Evolutionary conservation across 2,888 invertebrate species (phyloP).

Genomic region (Cephus rjabovi): DNA sequence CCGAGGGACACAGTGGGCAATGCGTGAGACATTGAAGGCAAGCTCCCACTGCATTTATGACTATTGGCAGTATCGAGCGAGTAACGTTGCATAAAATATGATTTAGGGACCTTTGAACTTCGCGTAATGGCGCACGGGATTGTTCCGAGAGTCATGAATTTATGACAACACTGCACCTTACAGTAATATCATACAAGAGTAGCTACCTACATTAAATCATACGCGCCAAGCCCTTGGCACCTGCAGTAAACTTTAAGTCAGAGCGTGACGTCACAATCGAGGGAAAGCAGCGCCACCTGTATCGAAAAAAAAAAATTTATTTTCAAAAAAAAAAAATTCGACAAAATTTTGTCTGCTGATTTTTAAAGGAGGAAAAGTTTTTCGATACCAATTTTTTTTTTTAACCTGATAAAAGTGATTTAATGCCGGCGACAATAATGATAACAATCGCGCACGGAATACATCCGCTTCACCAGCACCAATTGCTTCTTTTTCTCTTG

Average conservation of each 20-base stretch:
- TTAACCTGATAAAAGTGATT: no score
- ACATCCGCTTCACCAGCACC: not conserved
- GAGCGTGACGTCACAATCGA: not conserved
- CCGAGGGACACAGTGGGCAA: constrained; percentile 16
- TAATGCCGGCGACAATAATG: not conserved
- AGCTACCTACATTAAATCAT: constrained; percentile 5
- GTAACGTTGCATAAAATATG: constrained; percentile 51
- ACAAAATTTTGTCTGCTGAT: not conserved
- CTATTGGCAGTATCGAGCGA: constrained; percentile 44
- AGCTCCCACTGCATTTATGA: constrained; percentile 39
- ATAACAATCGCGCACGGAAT: not conserved
- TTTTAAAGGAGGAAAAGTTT: no score
- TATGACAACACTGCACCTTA: not conserved
- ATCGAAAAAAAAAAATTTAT: no score
- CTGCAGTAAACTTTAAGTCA: constrained; percentile 30
- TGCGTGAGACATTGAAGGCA: constrained; percentile 27
- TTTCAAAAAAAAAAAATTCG: not conserved
- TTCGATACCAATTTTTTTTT: no score
- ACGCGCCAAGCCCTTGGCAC: constrained; percentile 27
- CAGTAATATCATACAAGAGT: constrained; percentile 5
- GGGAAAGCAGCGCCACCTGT: not conserved
- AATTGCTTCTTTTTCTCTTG: not conserved
- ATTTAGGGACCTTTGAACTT: constrained; percentile 50
- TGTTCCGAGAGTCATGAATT: constrained; percentile 23
- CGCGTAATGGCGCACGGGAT: constrained; percentile 31